Evolutionary conservation across 2,113 vertebrate species (phyloP), one percentile per base, ranked within the genome.

Genomic region (Tenebrosternarchus preto): DNA sequence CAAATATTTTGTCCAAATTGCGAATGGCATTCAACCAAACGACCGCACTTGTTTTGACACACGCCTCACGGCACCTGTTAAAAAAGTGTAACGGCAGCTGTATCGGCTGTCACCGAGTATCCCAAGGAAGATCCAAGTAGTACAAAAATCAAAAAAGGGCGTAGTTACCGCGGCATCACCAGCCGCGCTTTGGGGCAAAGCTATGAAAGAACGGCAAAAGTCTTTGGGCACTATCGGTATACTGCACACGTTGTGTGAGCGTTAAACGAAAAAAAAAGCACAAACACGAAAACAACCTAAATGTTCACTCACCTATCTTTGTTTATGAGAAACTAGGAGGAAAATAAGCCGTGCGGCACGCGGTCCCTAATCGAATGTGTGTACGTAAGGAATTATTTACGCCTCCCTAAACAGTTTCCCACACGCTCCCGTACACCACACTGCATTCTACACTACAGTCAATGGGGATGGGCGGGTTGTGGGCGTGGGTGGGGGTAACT

Each of bases 391-490:
- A 24, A 43, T 27, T 20, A 16, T 66, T 19, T 33, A 72, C 69
- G 69, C 69, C 74, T 81, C 70, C 57, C 78, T 25, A 56, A 25
- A 39, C 76, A 17, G 63, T 50, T 63, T 66, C 71, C 60, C 39
- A 36, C 4, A 22, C 61, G 60, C 22, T 61, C 64, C 17, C 68
- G 33, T n/a, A 68, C 76, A 77, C 64, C 39, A 43, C 78, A 66
- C 25, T 11, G 56, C 73, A 36, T 25, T 68, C 77, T 43, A 68
- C 57, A 24, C 69, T 61, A 24, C 74, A 69, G 43, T 46, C 75
- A 78, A 81, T 74, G 50, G 69, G 63, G 46, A 63, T 82, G 83
- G 80, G 80, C 75, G 63, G 80, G 70, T 25, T 29, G 70, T 9
- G 76, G 80, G 83, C 53, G 80, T 68, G 82, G n/a, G 0, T 56